Evolutionary conservation across 35 echinoderm and acorn worm species (phyloP).

Genomic region (Acanthaster planci): DNA sequence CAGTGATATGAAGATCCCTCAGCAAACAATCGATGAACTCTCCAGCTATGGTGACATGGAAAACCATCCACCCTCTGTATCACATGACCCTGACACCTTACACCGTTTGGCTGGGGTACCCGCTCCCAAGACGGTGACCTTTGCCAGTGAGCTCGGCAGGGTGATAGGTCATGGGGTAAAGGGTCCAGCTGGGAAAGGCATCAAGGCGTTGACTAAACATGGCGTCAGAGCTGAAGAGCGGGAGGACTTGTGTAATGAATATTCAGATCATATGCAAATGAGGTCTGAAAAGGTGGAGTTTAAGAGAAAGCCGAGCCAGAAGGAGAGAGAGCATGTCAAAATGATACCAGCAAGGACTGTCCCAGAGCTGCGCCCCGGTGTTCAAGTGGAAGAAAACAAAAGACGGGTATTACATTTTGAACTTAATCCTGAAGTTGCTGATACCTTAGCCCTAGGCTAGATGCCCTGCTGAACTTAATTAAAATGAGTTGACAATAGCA

Average conservation of each 20-base stretch:
- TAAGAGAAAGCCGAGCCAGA: neutral
- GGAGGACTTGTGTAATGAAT: neutral
- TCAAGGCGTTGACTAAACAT: too few relatives aligned
- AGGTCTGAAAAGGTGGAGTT: neutral
- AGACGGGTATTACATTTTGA: constrained; percentile 37
- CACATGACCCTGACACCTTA: constrained; percentile 21
- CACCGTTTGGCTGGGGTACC: constrained; percentile 27
- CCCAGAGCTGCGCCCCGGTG: constrained; percentile 59
- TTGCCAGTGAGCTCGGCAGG: constrained; percentile 6
- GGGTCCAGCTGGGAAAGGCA: neutral
- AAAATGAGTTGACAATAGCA: too few relatives aligned
- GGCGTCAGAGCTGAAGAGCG: too few relatives aligned
- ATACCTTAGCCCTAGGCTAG: too few relatives aligned
- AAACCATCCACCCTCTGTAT: neutral
- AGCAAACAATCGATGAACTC: constrained; percentile 58
- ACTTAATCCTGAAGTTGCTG: too few relatives aligned
- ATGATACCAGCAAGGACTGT: constrained; percentile 18
- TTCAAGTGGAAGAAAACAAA: constrained; percentile 53
- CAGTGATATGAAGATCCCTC: constrained; percentile 34
- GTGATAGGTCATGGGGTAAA: neutral
- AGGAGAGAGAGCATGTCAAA: neutral
- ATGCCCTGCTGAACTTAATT: too few relatives aligned
- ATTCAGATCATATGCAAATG: neutral
- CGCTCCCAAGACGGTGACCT: constrained; percentile 47
- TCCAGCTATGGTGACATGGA: constrained; percentile 37